Evolutionary conservation across 1,140 invertebrate species (phyloP), one percentile per base, ranked within the genome.

Genomic region (Lanistes nyassanus): DNA sequence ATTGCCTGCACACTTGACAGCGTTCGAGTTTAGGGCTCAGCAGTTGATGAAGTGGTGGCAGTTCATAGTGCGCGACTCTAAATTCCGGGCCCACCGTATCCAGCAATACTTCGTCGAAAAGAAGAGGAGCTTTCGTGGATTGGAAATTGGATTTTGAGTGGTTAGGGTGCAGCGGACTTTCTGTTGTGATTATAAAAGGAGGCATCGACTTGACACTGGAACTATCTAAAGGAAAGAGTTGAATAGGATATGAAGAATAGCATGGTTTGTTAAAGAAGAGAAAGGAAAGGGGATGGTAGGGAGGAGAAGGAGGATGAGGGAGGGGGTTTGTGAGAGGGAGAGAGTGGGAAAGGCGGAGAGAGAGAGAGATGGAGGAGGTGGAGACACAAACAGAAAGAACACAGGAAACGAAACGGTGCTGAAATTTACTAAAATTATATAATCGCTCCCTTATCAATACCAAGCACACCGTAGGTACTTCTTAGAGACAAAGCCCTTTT

Each of bases 321-420:
- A 21, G 21, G 37, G 60, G 7, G 21, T 9, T 13, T 34, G 13
- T 34, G 4, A 21, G 29, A 64, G n/a, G 60, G 37, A 60, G 58
- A 60, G 58, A 60, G 58, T 26, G 7, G 31, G 58, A 60, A 6
- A 60, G 58, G 31, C 7, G 31, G 58, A 60, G 7, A 60, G 58
- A 60, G 7, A 60, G 58, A 60, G 58, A 60, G 58, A 60, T 23
- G 31, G 58, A 60, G 58, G 31, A 31, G 23, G 58, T 9, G 58
- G 23, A 31, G 31, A 31, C n/a, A 31, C 13, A 55, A 13, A 55
- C 53, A 55, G 13, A 55, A 0, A 60, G 11, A 60, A 60, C 56
- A 60, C 56, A 65, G 62, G 37, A 37, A 65, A 29, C 1, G 62
- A 65, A 34, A n/a, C n/a, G n/a, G n/a, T n/a, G n/a, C n/a, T n/a